Percentiles rank a stretch among this genome's conserved stretches.
Evolutionary conservation across 2,113 vertebrate species (phyloP).

Genomic region (Reinhardtius hippoglossoides): DNA sequence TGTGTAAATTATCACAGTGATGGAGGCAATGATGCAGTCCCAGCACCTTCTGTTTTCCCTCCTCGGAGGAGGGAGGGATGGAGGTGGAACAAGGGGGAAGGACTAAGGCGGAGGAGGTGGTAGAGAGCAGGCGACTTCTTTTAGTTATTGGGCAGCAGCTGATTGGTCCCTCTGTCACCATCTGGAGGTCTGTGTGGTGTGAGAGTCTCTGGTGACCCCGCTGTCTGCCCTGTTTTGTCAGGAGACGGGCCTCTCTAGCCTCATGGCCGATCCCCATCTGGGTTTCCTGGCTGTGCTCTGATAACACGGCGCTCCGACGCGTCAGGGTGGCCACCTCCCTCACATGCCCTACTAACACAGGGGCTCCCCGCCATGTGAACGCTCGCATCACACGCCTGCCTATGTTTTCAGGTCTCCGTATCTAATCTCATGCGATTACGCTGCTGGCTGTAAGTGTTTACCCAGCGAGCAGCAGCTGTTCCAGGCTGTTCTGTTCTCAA

Average conservation of each 20-base stretch:
- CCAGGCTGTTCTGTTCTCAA: slow-evolving; percentile 37
- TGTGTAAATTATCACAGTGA: slow-evolving; percentile 99
- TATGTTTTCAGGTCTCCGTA: slow-evolving; percentile 18
- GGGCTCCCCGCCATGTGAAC: slow-evolving; percentile 36
- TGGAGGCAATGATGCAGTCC: slow-evolving; percentile 99
- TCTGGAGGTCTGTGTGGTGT: slow-evolving; percentile 86
- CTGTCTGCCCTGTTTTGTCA: slow-evolving; percentile 92
- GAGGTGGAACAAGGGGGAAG: slow-evolving; percentile 61
- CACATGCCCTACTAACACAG: slow-evolving; percentile 46
- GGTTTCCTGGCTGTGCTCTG: slow-evolving; percentile 77
- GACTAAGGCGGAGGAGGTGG: slow-evolving; percentile 33
- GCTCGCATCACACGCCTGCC: slow-evolving; percentile 14
- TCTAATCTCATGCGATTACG: slow-evolving; percentile 68
- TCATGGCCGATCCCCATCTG: slow-evolving; percentile 76
- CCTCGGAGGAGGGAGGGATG: slow-evolving; percentile 73
- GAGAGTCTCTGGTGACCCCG: slow-evolving; percentile 82
- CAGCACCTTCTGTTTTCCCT: slow-evolving; percentile 98
- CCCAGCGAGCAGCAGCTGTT: slow-evolving; percentile 59
- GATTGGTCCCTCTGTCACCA: slow-evolving; percentile 89
- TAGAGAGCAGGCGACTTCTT: slow-evolving; percentile 82
- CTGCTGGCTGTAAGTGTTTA: slow-evolving; percentile 40
- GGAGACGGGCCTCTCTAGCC: slow-evolving; percentile 77
- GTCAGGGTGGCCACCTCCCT: slow-evolving; percentile 32
- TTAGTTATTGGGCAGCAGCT: slow-evolving; percentile 86
- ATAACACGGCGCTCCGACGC: slow-evolving; percentile 78